phyloP scores from a whole-genome alignment of 2,888 invertebrate species.

The Yponomeuta plumbellus region DNA sequence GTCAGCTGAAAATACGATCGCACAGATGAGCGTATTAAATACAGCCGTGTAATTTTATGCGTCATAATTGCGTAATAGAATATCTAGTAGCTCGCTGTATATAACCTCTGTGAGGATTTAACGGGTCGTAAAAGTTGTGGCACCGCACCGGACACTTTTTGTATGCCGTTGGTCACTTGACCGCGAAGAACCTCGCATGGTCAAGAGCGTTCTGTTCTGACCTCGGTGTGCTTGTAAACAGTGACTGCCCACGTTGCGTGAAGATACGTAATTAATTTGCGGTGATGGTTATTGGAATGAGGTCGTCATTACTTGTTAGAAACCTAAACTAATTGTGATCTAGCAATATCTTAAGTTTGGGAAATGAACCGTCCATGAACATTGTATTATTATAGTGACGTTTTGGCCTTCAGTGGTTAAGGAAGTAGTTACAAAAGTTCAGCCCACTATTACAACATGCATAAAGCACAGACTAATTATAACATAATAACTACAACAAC shows the following conservation, averaged over 20 bases:
- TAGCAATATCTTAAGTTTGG: not conserved
- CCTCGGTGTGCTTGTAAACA: slow-evolving; percentile 49
- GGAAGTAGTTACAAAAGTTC: slow-evolving; percentile 60
- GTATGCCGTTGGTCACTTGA: slow-evolving; percentile 38
- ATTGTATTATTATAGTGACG: slow-evolving; percentile 29
- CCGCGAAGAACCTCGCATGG: slow-evolving; percentile 50
- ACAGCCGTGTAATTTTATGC: not conserved
- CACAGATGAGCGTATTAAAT: not conserved
- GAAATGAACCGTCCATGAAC: not conserved
- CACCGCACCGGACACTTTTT: slow-evolving; percentile 25
- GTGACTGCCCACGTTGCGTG: slow-evolving; percentile 40
- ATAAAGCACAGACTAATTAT: slow-evolving; percentile 52
- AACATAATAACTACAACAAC: slow-evolving; percentile 37
- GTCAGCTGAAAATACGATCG: not conserved
- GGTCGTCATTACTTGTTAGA: slow-evolving; percentile 3
- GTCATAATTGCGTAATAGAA: not conserved
- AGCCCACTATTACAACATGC: slow-evolving; percentile 51
- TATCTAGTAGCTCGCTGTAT: not conserved
- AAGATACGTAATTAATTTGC: slow-evolving; percentile 28
- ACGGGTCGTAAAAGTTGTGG: not conserved
- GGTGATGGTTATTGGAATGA: slow-evolving; percentile 6
- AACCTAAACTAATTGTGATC: not conserved
- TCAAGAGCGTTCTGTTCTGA: slow-evolving; percentile 50
- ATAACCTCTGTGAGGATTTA: not conserved
- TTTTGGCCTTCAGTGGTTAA: slow-evolving; percentile 66